Conservation (phyloP, 2,888 invertebrate species). For the Nomada goodeniana region DNA sequence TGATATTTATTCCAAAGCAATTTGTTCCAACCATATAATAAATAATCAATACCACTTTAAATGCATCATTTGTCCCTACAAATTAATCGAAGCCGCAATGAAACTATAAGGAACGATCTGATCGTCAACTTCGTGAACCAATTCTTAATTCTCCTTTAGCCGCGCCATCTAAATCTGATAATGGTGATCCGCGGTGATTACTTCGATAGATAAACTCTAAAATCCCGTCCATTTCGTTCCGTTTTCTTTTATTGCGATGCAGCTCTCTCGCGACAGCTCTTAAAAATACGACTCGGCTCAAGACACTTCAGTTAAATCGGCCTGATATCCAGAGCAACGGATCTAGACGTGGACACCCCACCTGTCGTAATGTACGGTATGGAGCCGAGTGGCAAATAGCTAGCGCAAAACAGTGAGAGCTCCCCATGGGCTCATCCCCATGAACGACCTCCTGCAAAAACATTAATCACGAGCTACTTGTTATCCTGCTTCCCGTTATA, state of each 20-base stretch:
- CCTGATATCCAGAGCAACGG: conserved; percentile 38
- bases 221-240: not conserved
- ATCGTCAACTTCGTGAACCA: too few species aligned
- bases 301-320: conserved; percentile 43
- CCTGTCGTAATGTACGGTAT: conserved; percentile 51
- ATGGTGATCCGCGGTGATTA: not conserved
- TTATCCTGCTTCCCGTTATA: conserved; percentile 54
- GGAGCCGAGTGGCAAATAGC: conserved; percentile 71
- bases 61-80: too few species aligned
- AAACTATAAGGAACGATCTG: too few species aligned
- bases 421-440: conserved; percentile 75
- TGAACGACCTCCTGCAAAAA: conserved; percentile 76
- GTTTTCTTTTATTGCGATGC: conserved; percentile 21
- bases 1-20: too few species aligned
- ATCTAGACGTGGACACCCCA: conserved; percentile 38
- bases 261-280: not conserved
- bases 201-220: not conserved
- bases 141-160: not conserved
- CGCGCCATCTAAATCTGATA: not conserved
- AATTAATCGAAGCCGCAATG: too few species aligned
- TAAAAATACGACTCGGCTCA: conserved; percentile 25
- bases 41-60: too few species aligned
- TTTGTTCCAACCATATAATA: too few species aligned
- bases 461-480: conserved; percentile 79
- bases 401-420: conserved; percentile 74